Base-by-base conservation (phyloP, 2,797 vertebrate genomes). In the Pangasius larnaudii region DNA sequence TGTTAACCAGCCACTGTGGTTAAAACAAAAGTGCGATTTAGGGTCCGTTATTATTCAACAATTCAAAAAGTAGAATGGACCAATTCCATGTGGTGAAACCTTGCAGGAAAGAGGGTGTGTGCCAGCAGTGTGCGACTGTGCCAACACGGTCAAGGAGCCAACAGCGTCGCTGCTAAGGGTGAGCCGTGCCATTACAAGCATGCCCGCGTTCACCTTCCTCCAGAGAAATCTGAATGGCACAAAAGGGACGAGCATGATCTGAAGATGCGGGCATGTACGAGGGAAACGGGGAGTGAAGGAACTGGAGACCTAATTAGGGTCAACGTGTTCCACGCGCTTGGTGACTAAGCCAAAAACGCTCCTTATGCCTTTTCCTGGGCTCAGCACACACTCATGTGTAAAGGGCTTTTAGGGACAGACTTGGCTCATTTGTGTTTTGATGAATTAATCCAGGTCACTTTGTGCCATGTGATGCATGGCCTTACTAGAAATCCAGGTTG, bases 81-180 rank as follows among this genome's bases (percentile, higher is more conserved):
- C 71, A 3, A 49, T 30, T 69, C 59, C 33, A 30, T n/a, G 79
- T 39, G 30, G 71, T 78, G 36, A 69, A 69, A 16, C 56, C 53
- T 74, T 8, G 33, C 88, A 71, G 88, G 88, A 80, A 88, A 80
- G 79, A 77, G 42, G 46, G 36, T 67, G 83, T 84, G 79, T 49
- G 86, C 86, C 59, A n/a, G 42, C 84, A 33, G 72, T 71, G 51
- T 82, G 85, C 88, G 82, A 92, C 89, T 90, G 91, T 89, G 92
- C 89, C 91, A 85, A 49, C 59, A 18, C 2, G 27, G 69, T 61
- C 13, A 24, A 58, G 84, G 85, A 58, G 90, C 93, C 91, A 91
- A 91, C 87, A 87, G 89, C 85, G 51, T 87, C 89, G 88, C 87
- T 78, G 65, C 88, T 87, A 86, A 88, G 85, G 51, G 46, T 67